A percentile compares a stretch with the other conserved stretches of the same genome.
phyloP scores from a whole-genome alignment of 2,888 invertebrate genomes.

The Caradrina kadenii region DNA sequence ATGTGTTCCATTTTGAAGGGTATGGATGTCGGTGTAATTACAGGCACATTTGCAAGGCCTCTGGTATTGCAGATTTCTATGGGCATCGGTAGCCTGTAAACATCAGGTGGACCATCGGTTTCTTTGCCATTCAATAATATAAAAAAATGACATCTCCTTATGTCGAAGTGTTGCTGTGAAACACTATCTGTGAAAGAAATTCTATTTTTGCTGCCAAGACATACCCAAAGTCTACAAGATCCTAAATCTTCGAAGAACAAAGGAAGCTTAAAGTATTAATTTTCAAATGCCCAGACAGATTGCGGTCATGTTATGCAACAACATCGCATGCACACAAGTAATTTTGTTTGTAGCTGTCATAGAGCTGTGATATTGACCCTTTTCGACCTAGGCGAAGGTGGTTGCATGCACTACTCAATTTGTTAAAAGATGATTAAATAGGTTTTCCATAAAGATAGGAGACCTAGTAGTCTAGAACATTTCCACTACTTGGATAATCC shows the following conservation, averaged over 20 bases:
- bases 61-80: too few relatives aligned
- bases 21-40: too few relatives aligned
- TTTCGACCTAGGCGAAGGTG: conserved; percentile 54
- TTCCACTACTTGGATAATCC: conserved; percentile 5
- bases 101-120: too few relatives aligned
- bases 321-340: conserved; percentile 57
- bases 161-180: neutral
- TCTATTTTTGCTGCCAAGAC: neutral
- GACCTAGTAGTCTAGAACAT: conserved; percentile 1
- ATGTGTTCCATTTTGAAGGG: too few relatives aligned
- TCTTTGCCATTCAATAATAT: too few relatives aligned
- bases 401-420: conserved; percentile 25
- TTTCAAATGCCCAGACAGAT: conserved; percentile 47
- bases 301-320: conserved; percentile 53
- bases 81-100: too few relatives aligned
- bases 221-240: neutral
- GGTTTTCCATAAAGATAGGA: neutral
- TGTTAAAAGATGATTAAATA: conserved; percentile 17
- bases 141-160: neutral
- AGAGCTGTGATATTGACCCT: conserved; percentile 64
- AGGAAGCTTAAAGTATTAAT: conserved; percentile 10
- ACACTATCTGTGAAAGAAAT: neutral
- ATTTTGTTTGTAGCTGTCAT: conserved; percentile 53
- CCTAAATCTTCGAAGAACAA: conserved; percentile 15
- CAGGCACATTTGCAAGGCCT: too few relatives aligned